These are phyloP conservation scores for Carlito syrichta DNA, from an alignment of 2,113 vertebrate species.

Conservation along the genomic window DNA sequence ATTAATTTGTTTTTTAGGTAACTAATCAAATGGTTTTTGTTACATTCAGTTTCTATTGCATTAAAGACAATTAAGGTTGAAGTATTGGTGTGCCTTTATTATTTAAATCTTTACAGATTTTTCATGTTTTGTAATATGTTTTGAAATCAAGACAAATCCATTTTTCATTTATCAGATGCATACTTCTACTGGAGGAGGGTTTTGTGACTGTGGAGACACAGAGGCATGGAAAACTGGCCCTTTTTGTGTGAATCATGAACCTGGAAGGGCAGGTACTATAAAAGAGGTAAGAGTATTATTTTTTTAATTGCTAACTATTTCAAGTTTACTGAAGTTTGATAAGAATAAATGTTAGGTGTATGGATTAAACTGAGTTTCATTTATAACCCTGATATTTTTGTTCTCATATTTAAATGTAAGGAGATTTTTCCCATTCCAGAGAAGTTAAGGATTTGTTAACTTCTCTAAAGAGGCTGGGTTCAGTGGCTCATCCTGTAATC, in stretches of 20 bases:
- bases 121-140: not conserved
- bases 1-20: not conserved
- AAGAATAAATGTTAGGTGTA: conserved; percentile 9
- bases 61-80: conserved; percentile 2
- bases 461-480: not conserved
- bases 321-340: not conserved
- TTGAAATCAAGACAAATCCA: conserved; percentile 33
- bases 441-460: not conserved
- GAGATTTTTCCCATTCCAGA: not conserved
- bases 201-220: conserved; percentile 97
- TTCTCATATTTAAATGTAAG: not conserved
- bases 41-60: not conserved
- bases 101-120: conserved; percentile 31
- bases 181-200: conserved; percentile 95
- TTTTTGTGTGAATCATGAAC: conserved; percentile 92
- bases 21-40: not conserved
- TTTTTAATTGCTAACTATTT: conserved; percentile 25
- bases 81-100: not conserved
- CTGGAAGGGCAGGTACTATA: conserved; percentile 84
- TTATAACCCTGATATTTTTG: not conserved
- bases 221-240: conserved; percentile 98
- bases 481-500: too few species aligned
- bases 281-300: conserved; percentile 88
- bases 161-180: conserved; percentile 89
- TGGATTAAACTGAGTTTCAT: conserved; percentile 4